Conservation (phyloP, 2,113 vertebrate genomes). For the Rhinolophus sinicus region DNA sequence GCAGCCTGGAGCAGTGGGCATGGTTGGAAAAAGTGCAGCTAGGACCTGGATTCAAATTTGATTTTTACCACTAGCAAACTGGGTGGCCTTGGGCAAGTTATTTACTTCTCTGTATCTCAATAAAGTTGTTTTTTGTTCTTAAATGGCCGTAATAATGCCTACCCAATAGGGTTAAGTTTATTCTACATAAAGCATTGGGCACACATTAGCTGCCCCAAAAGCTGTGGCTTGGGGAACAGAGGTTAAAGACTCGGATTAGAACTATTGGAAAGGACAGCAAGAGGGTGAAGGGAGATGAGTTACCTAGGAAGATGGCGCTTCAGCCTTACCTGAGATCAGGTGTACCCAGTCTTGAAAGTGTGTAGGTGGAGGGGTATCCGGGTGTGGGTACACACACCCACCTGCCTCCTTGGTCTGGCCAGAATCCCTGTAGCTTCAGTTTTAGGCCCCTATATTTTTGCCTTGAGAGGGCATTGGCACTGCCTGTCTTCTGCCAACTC, state of each 20-base stretch:
- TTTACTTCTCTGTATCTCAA: background rate
- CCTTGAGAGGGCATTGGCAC: background rate
- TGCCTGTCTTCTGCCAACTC: background rate
- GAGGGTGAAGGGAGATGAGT: too few relatives aligned
- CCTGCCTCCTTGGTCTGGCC: background rate
- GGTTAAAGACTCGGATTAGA: background rate
- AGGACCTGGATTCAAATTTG: background rate
- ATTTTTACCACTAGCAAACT: background rate
- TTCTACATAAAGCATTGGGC: background rate
- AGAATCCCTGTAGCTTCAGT: background rate
- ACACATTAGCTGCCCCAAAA: background rate
- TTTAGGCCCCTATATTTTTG: background rate
- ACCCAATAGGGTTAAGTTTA: background rate
- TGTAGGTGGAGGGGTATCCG: too few relatives aligned
- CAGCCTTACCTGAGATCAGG: background rate
- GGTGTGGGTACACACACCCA: background rate
- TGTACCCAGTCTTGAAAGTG: background rate
- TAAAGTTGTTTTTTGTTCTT: background rate
- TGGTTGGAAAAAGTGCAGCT: background rate
- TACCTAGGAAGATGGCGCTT: background rate
- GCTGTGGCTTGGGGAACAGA: background rate
- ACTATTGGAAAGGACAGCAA: background rate
- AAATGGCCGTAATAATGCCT: background rate
- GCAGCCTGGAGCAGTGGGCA: background rate
- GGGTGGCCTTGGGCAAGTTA: background rate